A percentile compares a stretch with the other conserved stretches of the same genome.
phyloP scores from a whole-genome alignment of 2,113 vertebrate species.

The Elephantulus edwardii region DNA sequence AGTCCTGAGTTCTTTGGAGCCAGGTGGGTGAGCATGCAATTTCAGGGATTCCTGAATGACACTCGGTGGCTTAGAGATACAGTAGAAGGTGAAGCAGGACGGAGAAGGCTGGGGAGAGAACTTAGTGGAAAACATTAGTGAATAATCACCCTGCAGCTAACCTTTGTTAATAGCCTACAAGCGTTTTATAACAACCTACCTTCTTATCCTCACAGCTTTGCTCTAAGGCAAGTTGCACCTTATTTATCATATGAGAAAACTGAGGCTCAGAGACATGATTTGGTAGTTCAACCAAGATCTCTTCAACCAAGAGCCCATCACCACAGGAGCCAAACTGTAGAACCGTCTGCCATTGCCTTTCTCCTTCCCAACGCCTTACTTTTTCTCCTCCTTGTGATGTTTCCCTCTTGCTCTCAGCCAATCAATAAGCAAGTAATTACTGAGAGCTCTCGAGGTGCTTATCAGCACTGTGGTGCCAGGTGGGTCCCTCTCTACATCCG shows the following conservation, averaged over 20 bases:
- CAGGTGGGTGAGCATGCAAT: neutral
- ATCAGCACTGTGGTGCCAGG: neutral
- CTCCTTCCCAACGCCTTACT: fast-evolving
- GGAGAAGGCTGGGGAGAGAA: neutral
- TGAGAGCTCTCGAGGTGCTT: neutral
- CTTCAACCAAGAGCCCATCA: neutral
- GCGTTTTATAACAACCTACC: fast-evolving
- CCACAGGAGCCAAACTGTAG: fast-evolving
- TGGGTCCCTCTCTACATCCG: neutral
- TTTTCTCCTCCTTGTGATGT: neutral
- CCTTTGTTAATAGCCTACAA: too few relatives aligned
- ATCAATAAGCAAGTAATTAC: slow-evolving; percentile 32
- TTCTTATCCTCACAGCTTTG: neutral
- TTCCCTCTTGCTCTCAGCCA: neutral
- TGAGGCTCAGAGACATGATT: neutral
- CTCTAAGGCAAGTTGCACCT: neutral
- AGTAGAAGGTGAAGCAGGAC: fast-evolving
- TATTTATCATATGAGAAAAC: neutral
- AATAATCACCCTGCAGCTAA: neutral
- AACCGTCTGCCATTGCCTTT: neutral
- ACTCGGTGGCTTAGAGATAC: neutral
- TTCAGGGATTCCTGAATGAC: neutral
- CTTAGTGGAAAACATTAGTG: neutral
- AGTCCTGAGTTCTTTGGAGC: neutral
- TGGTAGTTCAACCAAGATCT: neutral